phyloP scores from a whole-genome alignment of 1,140 invertebrate genomes.

The Sipha flava region DNA sequence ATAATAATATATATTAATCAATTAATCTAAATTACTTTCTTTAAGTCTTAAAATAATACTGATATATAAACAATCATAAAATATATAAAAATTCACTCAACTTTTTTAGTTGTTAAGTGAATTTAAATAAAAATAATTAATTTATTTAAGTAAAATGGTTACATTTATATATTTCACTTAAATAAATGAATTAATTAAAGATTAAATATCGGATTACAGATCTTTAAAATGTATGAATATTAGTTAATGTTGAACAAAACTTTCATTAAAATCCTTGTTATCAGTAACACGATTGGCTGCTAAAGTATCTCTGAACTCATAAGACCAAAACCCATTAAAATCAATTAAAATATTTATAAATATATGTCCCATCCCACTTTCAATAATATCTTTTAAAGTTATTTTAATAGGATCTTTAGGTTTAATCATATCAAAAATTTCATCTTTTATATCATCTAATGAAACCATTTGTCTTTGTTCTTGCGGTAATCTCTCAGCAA shows the following conservation, averaged over 20 bases:
- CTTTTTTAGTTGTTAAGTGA: too few relatives aligned
- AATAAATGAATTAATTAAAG: too few relatives aligned
- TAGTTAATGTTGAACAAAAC: neutral
- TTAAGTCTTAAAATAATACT: too few relatives aligned
- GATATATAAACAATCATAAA: too few relatives aligned
- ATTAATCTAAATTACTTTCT: too few relatives aligned
- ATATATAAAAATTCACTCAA: too few relatives aligned
- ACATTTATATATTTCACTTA: too few relatives aligned
- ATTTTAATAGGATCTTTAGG: constrained; percentile 76
- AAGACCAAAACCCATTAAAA: constrained; percentile 92
- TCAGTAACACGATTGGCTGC: constrained; percentile 48
- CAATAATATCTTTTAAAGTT: constrained; percentile 73
- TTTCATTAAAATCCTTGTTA: neutral
- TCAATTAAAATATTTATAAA: constrained; percentile 91
- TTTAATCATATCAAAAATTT: constrained; percentile 97
- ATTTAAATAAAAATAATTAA: too few relatives aligned
- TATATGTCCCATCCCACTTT: constrained; percentile 83
- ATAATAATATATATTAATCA: too few relatives aligned
- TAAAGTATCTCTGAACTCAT: constrained; percentile 82
- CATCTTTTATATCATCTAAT: constrained; percentile 92
- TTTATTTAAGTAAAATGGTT: too few relatives aligned
- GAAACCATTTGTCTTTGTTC: constrained; percentile 76
- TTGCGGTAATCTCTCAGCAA: constrained; percentile 78
- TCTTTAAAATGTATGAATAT: too few relatives aligned
- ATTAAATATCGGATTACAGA: too few relatives aligned